Evolutionary conservation across 2,113 vertebrate genomes (phyloP), one percentile per base, ranked within the genome.

Genomic region (Morone saxatilis): DNA sequence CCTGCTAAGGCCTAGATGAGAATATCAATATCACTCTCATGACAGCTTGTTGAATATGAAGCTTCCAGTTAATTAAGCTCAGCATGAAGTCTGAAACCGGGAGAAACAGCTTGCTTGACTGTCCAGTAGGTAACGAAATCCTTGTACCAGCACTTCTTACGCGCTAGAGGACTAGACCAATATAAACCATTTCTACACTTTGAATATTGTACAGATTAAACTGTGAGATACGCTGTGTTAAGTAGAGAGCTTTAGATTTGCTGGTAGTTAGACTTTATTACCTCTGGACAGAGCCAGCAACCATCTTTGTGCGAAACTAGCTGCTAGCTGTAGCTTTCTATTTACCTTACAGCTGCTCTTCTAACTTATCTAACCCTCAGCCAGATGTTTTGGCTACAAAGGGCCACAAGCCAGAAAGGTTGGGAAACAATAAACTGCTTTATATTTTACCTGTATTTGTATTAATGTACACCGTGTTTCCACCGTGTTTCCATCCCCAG

Each of bases 401-500:
- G 3, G 14, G 8, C 22, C 10, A 14, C 11, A 25, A 6, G 25
- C 17, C 36, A 40, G 14, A 38, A 38, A 62, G 14, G 1, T n/a
- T 63, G 9, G 17, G 61, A 65, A 43, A 40, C 8, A 17, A 31
- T 60, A 0, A 20, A 25, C 4, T 48, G 17, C 22, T 36, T 0
- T 13, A 60, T 47, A 22, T 68, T 45, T n/a, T 19, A 17, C 38
- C 57, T 14, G 38, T 10, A n/a, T 43, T n/a, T 70, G 40, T 63
- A 31, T 45, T 50, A 38, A 45, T 56, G 38, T 57, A 0, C 0
- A 1, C 4, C 51, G 1, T 43, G 10, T 80, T 48, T 77, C 14
- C 0, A 1, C 4, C 51, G 1, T 43, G 10, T 80, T 48, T 77
- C 14, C 41, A 14, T 60, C 66, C 40, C 6, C 78, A 99, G 98